A percentile compares a stretch with the other conserved stretches of the same genome.
Evolutionary conservation across 2,113 vertebrate genomes (phyloP).

Genomic region (Silurus glanis): DNA sequence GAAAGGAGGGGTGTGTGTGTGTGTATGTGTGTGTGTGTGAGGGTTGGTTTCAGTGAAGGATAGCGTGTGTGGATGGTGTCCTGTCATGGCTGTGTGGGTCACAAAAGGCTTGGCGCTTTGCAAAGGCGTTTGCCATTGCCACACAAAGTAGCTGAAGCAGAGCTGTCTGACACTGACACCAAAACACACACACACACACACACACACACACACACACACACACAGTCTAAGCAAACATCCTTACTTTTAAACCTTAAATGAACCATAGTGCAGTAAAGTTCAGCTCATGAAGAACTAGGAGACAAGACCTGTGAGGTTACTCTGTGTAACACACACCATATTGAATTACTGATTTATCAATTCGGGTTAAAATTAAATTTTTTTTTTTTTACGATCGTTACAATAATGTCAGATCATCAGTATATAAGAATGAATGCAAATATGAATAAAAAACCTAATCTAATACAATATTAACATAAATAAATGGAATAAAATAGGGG

Average conservation of each 20-base stretch:
- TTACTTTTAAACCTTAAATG: conserved; percentile 24
- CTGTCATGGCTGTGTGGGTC: conserved; percentile 57
- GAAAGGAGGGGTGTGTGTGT: background rate
- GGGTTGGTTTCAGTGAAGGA: conserved; percentile 24
- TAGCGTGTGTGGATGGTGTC: conserved; percentile 44
- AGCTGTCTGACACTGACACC: conserved; percentile 36
- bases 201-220: conserved; percentile 29
- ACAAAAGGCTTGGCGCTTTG: conserved; percentile 48
- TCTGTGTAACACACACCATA: background rate
- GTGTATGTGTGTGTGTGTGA: background rate
- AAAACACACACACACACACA: conserved; percentile 45
- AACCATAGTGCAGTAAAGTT: background rate
- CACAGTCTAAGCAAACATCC: conserved; percentile 30
- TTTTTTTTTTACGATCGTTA: no score
- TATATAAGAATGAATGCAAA: no score
- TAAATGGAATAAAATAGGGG: no score
- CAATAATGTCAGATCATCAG: no score
- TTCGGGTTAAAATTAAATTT: no score
- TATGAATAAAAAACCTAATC: no score
- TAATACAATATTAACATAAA: no score
- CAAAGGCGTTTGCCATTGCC: conserved; percentile 30
- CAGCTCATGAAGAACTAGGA: background rate
- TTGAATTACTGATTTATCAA: conserved; percentile 9
- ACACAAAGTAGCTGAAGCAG: conserved; percentile 40
- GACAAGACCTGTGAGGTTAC: background rate